phyloP scores from a whole-genome alignment of 1,140 invertebrate species.

The Tetranychus urticae region DNA sequence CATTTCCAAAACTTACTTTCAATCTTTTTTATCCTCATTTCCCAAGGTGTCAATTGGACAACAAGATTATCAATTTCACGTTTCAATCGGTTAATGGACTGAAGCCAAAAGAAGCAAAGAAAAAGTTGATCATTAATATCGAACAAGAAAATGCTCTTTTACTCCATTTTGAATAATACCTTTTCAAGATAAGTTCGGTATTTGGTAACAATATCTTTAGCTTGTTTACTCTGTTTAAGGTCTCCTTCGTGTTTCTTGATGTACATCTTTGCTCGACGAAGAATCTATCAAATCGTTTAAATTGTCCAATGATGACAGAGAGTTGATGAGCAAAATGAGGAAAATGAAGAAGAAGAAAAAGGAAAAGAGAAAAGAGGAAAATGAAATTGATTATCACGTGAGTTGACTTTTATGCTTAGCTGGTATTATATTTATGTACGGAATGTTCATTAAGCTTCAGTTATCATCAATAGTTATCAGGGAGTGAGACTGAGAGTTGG shows the following conservation, averaged over 20 bases:
- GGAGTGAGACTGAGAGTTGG: no score
- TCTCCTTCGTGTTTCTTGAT: slow-evolving; percentile 66
- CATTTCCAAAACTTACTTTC: slow-evolving; percentile 36
- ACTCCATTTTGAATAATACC: neutral
- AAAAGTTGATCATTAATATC: neutral
- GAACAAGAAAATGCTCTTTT: neutral
- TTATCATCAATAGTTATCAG: no score
- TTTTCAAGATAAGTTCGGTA: slow-evolving; percentile 15
- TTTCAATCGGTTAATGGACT: slow-evolving; percentile 58
- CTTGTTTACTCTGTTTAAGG: slow-evolving; percentile 58
- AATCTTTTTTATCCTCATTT: slow-evolving; percentile 79
- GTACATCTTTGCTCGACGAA: slow-evolving; percentile 53
- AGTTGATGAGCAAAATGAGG: neutral
- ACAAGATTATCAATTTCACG: slow-evolving; percentile 59
- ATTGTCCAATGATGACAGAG: neutral
- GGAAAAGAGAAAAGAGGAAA: no score
- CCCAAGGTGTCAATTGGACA: slow-evolving; percentile 74
- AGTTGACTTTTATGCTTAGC: no score
- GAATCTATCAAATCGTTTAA: neutral
- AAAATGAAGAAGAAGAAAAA: no score
- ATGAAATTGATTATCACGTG: no score
- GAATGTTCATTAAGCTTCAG: no score
- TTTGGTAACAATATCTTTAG: slow-evolving; percentile 53
- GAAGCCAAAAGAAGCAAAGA: neutral
- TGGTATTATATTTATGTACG: no score